A percentile compares a stretch with the other conserved stretches of the same genome.
Conservation (phyloP, 1,140 invertebrate genomes). For the Drosophila equinoxialis region DNA sequence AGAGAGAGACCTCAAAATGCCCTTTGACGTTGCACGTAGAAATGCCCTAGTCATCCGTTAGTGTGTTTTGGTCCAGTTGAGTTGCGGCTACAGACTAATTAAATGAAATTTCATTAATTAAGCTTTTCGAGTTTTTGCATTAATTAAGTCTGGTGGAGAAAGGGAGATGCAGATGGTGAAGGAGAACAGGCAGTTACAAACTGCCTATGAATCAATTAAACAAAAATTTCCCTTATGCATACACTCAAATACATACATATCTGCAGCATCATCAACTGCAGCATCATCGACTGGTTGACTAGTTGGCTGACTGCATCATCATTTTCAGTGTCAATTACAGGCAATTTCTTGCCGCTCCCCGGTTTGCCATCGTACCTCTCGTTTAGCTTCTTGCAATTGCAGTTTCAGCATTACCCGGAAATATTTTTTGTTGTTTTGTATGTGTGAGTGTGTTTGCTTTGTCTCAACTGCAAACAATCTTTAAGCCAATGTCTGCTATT, state of each 20-base stretch:
- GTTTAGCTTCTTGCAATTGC: constrained; percentile 19
- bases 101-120: constrained; percentile 77
- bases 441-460: constrained; percentile 7
- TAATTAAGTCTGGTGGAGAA: constrained; percentile 44
- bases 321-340: constrained; percentile 72
- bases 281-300: constrained; percentile 3
- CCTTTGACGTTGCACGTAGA: constrained; percentile 59
- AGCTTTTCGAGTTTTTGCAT: constrained; percentile 58
- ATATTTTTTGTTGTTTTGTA: constrained; percentile 36
- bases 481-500: constrained; percentile 42
- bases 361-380: neutral
- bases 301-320: constrained; percentile 36
- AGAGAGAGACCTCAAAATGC: constrained; percentile 43
- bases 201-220: constrained; percentile 50
- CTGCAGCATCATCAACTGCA: constrained; percentile 56
- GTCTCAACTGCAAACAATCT: neutral
- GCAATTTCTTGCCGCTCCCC: constrained; percentile 41
- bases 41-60: constrained; percentile 31
- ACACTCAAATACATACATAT: constrained; percentile 26
- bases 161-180: neutral
- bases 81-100: constrained; percentile 46
- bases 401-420: constrained; percentile 49
- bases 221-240: constrained; percentile 33
- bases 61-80: constrained; percentile 6
- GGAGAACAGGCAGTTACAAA: neutral